A percentile compares a stretch with the other conserved stretches of the same genome.
These are phyloP conservation scores for Oostethus manadensis DNA, from an alignment of 2,113 vertebrate genomes.

Conservation along the genomic window DNA sequence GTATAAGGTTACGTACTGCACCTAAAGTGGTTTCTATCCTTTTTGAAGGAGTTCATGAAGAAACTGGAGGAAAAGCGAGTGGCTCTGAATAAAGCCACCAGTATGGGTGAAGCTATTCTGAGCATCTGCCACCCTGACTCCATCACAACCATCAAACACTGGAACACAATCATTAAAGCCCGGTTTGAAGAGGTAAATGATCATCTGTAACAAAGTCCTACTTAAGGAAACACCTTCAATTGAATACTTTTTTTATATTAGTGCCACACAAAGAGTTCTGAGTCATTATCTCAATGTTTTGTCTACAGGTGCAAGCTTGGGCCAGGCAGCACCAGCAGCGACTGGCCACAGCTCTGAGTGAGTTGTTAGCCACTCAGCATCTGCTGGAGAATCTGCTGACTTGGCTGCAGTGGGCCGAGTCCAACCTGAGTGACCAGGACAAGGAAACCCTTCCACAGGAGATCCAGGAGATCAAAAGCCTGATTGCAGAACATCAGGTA, in stretches of 20 bases:
- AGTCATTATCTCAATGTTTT: neutral
- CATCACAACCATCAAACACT: conserved; percentile 97
- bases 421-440: conserved; percentile 86
- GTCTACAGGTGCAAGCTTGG: conserved; percentile 87
- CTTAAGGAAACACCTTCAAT: neutral
- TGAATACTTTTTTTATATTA: neutral
- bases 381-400: conserved; percentile 86
- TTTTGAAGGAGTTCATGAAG: conserved; percentile 88
- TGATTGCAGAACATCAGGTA: conserved; percentile 96
- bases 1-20: conserved; percentile 36
- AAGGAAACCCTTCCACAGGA: conserved; percentile 89
- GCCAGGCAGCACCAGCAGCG: conserved; percentile 92
- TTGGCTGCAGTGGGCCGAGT: conserved; percentile 96
- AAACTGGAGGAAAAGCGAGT: conserved; percentile 91
- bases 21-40: conserved; percentile 29
- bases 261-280: too few relatives aligned
- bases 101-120: conserved; percentile 89
- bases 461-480: conserved; percentile 88
- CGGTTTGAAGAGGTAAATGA: conserved; percentile 93
- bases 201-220: conserved; percentile 5
- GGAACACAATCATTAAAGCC: conserved; percentile 98
- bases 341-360: conserved; percentile 81
- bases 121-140: conserved; percentile 95
- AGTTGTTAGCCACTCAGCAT: conserved; percentile 84
- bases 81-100: conserved; percentile 83